A percentile compares a stretch with the other conserved stretches of the same genome.
phyloP scores from a whole-genome alignment of 1,140 invertebrate species.

The Heliconius congener region DNA sequence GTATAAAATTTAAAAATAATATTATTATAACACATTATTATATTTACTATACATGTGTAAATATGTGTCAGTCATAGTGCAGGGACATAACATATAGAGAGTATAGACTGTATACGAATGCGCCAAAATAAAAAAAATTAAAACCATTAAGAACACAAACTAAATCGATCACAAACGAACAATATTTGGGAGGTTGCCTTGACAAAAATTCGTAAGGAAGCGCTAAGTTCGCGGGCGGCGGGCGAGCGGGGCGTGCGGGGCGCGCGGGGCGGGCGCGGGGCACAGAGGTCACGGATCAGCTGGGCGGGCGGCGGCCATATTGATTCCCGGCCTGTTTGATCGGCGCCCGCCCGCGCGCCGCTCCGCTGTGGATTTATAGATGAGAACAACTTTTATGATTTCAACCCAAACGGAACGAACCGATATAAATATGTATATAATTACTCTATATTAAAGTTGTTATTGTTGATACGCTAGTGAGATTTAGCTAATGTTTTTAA shows the following conservation, averaged over 20 bases:
- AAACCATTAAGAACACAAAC: constrained; percentile 12
- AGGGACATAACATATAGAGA: too few relatives aligned
- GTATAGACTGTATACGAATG: too few relatives aligned
- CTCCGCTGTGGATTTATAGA: constrained; percentile 71
- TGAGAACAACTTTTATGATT: constrained; percentile 80
- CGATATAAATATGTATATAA: constrained; percentile 45
- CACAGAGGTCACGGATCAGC: constrained; percentile 78
- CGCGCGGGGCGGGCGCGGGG: constrained; percentile 52
- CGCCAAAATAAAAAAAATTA: background rate
- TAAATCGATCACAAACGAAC: constrained; percentile 36
- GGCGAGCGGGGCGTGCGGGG: constrained; percentile 38
- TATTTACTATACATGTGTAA: too few relatives aligned
- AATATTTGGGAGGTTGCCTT: constrained; percentile 42
- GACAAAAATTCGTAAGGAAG: constrained; percentile 47
- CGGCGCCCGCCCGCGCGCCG: constrained; percentile 62
- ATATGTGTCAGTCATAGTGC: too few relatives aligned
- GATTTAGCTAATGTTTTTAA: background rate
- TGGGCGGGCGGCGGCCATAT: constrained; percentile 74
- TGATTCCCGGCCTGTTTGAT: constrained; percentile 80
- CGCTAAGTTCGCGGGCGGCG: constrained; percentile 60
- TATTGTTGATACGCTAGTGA: constrained; percentile 3
- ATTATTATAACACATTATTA: too few relatives aligned
- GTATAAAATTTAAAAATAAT: too few relatives aligned
- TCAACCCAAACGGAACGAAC: constrained; percentile 71
- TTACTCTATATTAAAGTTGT: constrained; percentile 22